Evolutionary conservation across 1,140 invertebrate species (phyloP).

Genomic region (Stratiolaelaps scimitus): DNA sequence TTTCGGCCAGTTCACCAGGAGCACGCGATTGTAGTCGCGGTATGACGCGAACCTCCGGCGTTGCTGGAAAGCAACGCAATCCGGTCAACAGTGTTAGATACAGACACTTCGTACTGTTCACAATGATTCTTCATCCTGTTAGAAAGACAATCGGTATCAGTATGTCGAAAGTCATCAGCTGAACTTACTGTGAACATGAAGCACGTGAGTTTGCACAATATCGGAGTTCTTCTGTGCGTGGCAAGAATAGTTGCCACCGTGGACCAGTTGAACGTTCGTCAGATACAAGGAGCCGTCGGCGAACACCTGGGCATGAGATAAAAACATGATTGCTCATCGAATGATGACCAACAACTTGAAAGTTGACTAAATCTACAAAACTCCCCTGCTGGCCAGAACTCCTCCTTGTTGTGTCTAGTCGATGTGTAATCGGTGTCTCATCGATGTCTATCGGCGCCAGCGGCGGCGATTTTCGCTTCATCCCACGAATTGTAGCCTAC

Average conservation of each 20-base stretch:
- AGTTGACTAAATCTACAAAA: too few species aligned
- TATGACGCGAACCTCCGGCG: slow-evolving; percentile 55
- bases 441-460: too few species aligned
- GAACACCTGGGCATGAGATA: slow-evolving; percentile 50
- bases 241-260: slow-evolving; percentile 68
- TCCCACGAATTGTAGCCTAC: too few species aligned
- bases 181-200: slow-evolving; percentile 64
- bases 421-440: too few species aligned
- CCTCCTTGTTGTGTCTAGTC: too few species aligned
- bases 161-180: background rate
- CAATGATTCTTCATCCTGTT: background rate
- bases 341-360: too few species aligned
- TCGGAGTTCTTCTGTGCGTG: slow-evolving; percentile 59
- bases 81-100: background rate
- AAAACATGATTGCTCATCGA: too few species aligned
- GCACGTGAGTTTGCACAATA: slow-evolving; percentile 59
- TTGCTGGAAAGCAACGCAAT: slow-evolving; percentile 44
- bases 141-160: slow-evolving; percentile 27
- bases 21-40: slow-evolving; percentile 54
- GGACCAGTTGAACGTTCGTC: slow-evolving; percentile 57
- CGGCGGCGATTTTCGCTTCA: too few species aligned
- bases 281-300: slow-evolving; percentile 61
- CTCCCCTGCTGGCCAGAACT: too few species aligned
- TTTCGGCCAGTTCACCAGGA: slow-evolving; percentile 52
- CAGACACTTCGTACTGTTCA: background rate